Evolutionary conservation across 2,797 vertebrate species (phyloP).

Genomic region (Diglossa cyanea): DNA sequence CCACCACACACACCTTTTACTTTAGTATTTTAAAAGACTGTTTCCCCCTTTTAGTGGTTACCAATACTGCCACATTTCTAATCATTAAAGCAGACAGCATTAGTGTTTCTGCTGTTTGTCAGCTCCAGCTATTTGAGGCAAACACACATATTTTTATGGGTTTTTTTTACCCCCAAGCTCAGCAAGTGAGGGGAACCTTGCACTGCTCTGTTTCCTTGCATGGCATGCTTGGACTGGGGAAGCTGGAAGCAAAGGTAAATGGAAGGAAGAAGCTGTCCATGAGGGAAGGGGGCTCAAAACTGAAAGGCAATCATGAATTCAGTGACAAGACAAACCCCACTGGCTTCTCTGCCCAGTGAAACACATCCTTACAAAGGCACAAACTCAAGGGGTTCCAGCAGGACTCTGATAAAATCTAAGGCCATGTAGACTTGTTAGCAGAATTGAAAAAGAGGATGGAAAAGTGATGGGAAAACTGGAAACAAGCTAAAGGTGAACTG

Average conservation of each 20-base stretch:
- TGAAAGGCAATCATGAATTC: neutral
- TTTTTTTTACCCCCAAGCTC: rapidly evolving
- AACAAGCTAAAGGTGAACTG: neutral
- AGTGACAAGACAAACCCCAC: neutral
- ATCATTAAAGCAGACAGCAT: neutral
- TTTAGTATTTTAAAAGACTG: neutral
- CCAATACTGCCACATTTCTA: neutral
- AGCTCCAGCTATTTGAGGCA: neutral
- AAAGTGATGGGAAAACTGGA: neutral
- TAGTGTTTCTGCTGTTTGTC: neutral
- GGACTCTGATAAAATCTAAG: neutral
- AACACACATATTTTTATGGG: neutral
- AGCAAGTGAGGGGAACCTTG: neutral
- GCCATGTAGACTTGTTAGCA: rapidly evolving
- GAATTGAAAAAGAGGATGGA: neutral
- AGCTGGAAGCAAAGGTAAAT: neutral
- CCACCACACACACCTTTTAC: neutral
- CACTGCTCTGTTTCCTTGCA: neutral
- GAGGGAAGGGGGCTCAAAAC: neutral
- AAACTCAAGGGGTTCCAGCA: neutral
- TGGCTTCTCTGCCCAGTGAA: neutral
- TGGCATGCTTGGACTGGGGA: neutral
- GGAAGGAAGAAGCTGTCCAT: neutral
- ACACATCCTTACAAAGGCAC: neutral
- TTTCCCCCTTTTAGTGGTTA: neutral